phyloP scores from a whole-genome alignment of 1,140 invertebrate species.

The Manduca sexta region DNA sequence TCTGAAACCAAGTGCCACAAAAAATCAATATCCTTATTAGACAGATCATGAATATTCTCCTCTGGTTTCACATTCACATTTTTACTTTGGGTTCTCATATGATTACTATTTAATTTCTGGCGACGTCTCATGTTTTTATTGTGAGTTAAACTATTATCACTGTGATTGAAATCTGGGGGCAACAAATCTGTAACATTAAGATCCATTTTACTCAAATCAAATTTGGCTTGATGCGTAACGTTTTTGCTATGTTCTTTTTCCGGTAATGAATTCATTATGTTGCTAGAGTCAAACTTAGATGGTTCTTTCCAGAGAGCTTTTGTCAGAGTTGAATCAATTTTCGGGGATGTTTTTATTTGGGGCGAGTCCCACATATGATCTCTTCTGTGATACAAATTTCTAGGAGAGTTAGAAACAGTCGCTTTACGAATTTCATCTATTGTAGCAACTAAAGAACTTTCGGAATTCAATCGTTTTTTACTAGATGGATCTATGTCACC shows the following conservation, averaged over 20 bases:
- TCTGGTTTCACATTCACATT: slow-evolving; percentile 43
- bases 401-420: slow-evolving; percentile 74
- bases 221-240: slow-evolving; percentile 36
- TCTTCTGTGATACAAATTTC: slow-evolving; percentile 74
- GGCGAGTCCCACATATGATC: slow-evolving; percentile 73
- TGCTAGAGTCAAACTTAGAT: slow-evolving; percentile 52
- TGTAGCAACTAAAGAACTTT: slow-evolving; percentile 76
- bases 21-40: slow-evolving; percentile 69
- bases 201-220: slow-evolving; percentile 38
- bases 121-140: slow-evolving; percentile 37
- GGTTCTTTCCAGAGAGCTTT: slow-evolving; percentile 69
- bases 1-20: slow-evolving; percentile 66
- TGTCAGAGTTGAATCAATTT: slow-evolving; percentile 55
- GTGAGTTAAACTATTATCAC: slow-evolving; percentile 24
- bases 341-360: slow-evolving; percentile 55
- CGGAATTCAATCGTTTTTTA: slow-evolving; percentile 67
- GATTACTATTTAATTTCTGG: slow-evolving; percentile 31
- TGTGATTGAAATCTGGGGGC: slow-evolving; percentile 17
- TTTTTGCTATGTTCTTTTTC: slow-evolving; percentile 59
- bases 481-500: slow-evolving; percentile 52
- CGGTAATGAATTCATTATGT: slow-evolving; percentile 60
- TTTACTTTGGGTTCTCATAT: slow-evolving; percentile 34
- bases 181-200: slow-evolving; percentile 23
- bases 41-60: slow-evolving; percentile 52
- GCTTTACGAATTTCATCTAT: slow-evolving; percentile 78